phyloP scores from a whole-genome alignment of 2,888 invertebrate species.

The Xanthorhoe designata region DNA sequence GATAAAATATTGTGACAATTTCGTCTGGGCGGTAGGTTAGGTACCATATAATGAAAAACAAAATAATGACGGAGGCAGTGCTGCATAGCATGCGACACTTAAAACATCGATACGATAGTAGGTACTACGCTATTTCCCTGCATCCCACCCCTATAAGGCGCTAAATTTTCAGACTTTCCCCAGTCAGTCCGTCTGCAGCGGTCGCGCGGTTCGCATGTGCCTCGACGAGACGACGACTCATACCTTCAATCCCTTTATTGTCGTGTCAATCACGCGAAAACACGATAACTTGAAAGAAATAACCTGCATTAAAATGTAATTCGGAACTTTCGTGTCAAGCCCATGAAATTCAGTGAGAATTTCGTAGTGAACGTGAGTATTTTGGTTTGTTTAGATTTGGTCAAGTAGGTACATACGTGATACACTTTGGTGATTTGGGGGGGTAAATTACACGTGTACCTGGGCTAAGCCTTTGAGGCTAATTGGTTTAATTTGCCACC shows the following conservation, averaged over 20 bases:
- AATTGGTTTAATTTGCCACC: constrained; percentile 32
- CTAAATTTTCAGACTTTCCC: constrained; percentile 69
- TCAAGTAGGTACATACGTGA: constrained; percentile 10
- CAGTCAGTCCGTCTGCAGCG: constrained; percentile 71
- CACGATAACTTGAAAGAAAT: constrained; percentile 42
- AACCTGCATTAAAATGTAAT: constrained; percentile 44
- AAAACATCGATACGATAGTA: constrained; percentile 46
- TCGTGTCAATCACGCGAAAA: constrained; percentile 43
- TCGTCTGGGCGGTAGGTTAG: too few species aligned
- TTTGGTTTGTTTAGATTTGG: constrained; percentile 22
- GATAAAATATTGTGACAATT: too few species aligned
- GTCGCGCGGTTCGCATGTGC: constrained; percentile 48
- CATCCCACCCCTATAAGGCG: constrained; percentile 58
- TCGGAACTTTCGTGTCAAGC: constrained; percentile 16
- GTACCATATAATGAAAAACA: too few species aligned
- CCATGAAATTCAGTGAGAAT: constrained; percentile 37
- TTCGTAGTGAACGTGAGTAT: constrained; percentile 45
- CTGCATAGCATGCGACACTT: constrained; percentile 3
- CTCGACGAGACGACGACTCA: background rate
- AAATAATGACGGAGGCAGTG: too few species aligned
- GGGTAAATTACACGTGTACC: constrained; percentile 30
- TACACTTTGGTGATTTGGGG: constrained; percentile 24
- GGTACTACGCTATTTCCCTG: constrained; percentile 45
- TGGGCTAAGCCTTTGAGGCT: constrained; percentile 27
- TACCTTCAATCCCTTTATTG: constrained; percentile 34